Evolutionary conservation across 2,888 invertebrate species (phyloP), one percentile per base, ranked within the genome.

Genomic region (Drosophila melanosoma): DNA sequence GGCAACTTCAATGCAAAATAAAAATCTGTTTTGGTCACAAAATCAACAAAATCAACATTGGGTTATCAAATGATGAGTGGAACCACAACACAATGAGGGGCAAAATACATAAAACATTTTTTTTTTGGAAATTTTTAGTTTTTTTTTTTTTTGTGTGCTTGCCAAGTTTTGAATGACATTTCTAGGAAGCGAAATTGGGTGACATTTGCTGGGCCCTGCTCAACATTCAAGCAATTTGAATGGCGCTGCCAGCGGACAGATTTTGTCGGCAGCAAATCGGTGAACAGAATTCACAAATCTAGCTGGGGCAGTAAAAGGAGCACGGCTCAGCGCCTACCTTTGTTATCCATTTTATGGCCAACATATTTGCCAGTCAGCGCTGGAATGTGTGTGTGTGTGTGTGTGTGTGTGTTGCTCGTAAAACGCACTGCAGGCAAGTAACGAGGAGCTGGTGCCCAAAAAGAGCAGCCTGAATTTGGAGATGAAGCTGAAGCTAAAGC

Each of bases 211-310:
- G 58, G 29, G 36, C 26, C 15, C n/a, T 26, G 62, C 60, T 58
- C 58, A 33, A 29, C 33, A 40, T 38, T 1, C 42, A 54, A 40
- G 56, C 26, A 15, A 33, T 26, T n/a, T 38, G 33, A 40, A 40
- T 26, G 51, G 35, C 56, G 29, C 8, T 51, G 68, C 52, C 68
- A 53, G 74, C 54, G 72, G 53, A 62, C 61, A 65, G 56, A 63
- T 57, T 74, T 57, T 74, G 69, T 75, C 63, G 69, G 69, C 70
- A 17, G 76, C 63, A 74, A 75, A 75, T 74, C 70, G 70, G 52
- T 45, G 61, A 12, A 49, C 49, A 15, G 49, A 45, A 82, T 84
- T 82, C 81, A 84, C 71, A 74, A 79, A 72, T 82, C 58, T 56
- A 42, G 33, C 73, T 36, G 35, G 38, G 29, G 2, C n/a, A 26